Percentiles rank a stretch among this genome's conserved stretches.
These are phyloP conservation scores for Ctenopoma multispine DNA, from an alignment of 2,797 vertebrate genomes.

Conservation along the genomic window DNA sequence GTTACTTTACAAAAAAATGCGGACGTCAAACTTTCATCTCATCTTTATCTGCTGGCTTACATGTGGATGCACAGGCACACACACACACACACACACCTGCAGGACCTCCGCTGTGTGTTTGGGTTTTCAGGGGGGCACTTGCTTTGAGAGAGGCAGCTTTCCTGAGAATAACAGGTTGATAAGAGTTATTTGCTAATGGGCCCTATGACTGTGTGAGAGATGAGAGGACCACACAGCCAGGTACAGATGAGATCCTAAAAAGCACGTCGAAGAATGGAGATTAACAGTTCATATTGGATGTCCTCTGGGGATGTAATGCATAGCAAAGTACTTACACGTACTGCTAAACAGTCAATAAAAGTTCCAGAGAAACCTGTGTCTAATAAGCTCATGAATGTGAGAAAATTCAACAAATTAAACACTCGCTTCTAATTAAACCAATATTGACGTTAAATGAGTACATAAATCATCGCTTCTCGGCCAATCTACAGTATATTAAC, in stretches of 20 bases:
- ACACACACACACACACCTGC: slow-evolving; percentile 50
- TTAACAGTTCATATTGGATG: slow-evolving; percentile 36
- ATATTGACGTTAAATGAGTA: slow-evolving; percentile 11
- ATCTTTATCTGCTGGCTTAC: slow-evolving; percentile 31
- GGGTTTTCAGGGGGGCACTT: slow-evolving; percentile 41
- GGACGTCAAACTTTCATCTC: slow-evolving; percentile 33
- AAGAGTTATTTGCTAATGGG: slow-evolving; percentile 54
- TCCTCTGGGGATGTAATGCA: slow-evolving; percentile 41
- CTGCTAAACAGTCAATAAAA: slow-evolving; percentile 61
- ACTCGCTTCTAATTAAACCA: slow-evolving; percentile 41
- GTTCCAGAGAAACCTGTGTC: slow-evolving; percentile 39
- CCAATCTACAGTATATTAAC: neutral
- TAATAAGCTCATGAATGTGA: slow-evolving; percentile 65
- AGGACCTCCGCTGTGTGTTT: slow-evolving; percentile 37
- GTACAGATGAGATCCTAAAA: slow-evolving; percentile 47
- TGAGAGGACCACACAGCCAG: slow-evolving; percentile 58
- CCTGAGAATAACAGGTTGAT: slow-evolving; percentile 56
- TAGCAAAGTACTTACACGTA: slow-evolving; percentile 37
- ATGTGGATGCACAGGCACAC: neutral
- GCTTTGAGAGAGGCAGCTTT: slow-evolving; percentile 53
- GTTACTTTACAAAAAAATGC: slow-evolving; percentile 7
- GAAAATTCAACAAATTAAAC: slow-evolving; percentile 50
- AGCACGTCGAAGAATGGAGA: slow-evolving; percentile 50
- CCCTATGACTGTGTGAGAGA: slow-evolving; percentile 39
- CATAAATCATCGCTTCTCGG: slow-evolving; percentile 13